Percentiles rank a stretch among this genome's conserved stretches.
Conservation (phyloP, 2,888 invertebrate species). For the Callimorpha dominula region DNA sequence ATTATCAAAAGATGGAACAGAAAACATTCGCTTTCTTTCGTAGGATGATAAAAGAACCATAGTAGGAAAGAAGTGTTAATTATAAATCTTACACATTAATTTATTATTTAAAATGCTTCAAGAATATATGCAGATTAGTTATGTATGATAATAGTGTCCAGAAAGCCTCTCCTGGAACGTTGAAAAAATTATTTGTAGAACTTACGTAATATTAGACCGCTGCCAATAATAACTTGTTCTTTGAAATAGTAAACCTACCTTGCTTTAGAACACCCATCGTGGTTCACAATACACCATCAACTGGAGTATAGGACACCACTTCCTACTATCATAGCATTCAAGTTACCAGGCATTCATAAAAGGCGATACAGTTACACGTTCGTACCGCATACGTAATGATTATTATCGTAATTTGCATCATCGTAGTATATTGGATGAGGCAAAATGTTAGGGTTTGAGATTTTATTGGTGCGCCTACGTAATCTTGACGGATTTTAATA, state of each 20-base stretch:
- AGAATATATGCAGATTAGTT: background rate
- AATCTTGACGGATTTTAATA: background rate
- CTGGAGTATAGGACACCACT: slow-evolving; percentile 60
- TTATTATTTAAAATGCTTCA: background rate
- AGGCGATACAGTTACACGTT: slow-evolving; percentile 76
- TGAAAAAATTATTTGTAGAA: background rate
- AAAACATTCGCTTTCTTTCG: background rate
- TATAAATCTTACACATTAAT: background rate
- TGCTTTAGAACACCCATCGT: slow-evolving; percentile 65
- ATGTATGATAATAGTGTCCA: background rate
- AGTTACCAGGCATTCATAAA: slow-evolving; percentile 64
- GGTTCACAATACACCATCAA: slow-evolving; percentile 53
- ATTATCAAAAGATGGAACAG: background rate
- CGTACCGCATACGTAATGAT: slow-evolving; percentile 74
- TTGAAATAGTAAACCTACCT: slow-evolving; percentile 52
- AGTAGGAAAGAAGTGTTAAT: background rate
- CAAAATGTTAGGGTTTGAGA: slow-evolving; percentile 29
- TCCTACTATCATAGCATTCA: slow-evolving; percentile 59
- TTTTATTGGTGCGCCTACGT: background rate
- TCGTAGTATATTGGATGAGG: slow-evolving; percentile 26
- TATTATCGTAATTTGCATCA: slow-evolving; percentile 72
- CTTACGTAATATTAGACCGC: background rate
- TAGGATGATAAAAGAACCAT: background rate
- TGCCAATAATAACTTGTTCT: slow-evolving; percentile 1
- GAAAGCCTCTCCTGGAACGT: background rate